Conservation (phyloP, 2,888 invertebrate genomes). For the Cylloceria caligata region DNA sequence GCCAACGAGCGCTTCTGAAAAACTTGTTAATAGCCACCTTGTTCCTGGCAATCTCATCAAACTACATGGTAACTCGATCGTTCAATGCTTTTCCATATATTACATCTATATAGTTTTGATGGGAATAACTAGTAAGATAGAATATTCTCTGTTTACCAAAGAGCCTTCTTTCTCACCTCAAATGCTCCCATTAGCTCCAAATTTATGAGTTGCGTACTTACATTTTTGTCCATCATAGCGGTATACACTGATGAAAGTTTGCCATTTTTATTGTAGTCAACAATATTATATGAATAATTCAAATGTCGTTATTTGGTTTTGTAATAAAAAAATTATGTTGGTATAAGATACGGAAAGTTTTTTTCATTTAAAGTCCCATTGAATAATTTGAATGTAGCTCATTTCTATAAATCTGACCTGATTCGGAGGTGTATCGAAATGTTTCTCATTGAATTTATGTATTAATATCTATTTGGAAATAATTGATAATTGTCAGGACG, state of each 20-base stretch:
- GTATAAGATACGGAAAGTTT: constrained; percentile 53
- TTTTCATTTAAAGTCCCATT: constrained; percentile 31
- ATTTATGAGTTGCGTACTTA: background rate
- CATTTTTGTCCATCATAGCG: background rate
- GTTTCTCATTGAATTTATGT: background rate
- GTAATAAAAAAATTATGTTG: constrained; percentile 54
- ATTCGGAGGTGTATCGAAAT: background rate
- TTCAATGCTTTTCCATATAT: background rate
- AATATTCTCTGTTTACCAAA: background rate
- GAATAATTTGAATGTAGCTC: background rate
- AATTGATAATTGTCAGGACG: background rate
- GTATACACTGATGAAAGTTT: background rate
- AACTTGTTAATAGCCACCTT: constrained; percentile 29
- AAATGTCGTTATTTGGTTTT: constrained; percentile 44
- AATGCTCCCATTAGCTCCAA: background rate
- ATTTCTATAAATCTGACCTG: background rate
- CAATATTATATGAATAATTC: constrained; percentile 5
- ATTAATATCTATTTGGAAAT: background rate
- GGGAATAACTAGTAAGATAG: background rate
- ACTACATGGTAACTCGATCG: constrained; percentile 20
- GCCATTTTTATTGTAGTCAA: constrained; percentile 32
- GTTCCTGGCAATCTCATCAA: constrained; percentile 29
- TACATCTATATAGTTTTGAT: background rate
- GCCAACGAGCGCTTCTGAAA: background rate
- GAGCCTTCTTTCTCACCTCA: background rate